phyloP scores from a whole-genome alignment of 1,140 invertebrate genomes.

The Drosophila pseudoananassae region DNA sequence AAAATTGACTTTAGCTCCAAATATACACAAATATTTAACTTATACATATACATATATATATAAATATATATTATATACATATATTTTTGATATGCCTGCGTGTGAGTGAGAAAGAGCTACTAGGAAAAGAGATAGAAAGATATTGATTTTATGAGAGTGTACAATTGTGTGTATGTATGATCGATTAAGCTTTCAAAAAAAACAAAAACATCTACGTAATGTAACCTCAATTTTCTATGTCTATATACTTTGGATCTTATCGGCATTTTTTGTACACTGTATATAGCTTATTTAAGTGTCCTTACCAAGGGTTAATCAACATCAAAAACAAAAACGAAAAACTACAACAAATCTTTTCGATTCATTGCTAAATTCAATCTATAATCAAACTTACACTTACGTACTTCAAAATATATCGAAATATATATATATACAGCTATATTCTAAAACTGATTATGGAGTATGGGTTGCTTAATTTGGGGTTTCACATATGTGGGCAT shows the following conservation, averaged over 20 bases:
- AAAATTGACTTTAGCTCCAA: conserved; percentile 27
- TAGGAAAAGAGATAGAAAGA: conserved; percentile 5
- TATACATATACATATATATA: conserved; percentile 28
- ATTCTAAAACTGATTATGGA: conserved; percentile 7
- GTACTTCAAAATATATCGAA: conserved; percentile 45
- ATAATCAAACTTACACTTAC: conserved; percentile 48
- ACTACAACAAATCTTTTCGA: conserved; percentile 27
- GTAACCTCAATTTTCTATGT: conserved; percentile 55
- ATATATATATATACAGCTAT: conserved; percentile 42
- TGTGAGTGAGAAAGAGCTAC: conserved; percentile 17
- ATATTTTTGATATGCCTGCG: conserved; percentile 77
- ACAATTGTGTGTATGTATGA: conserved; percentile 14
- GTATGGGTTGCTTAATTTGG: neutral
- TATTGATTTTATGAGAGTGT: conserved; percentile 13
- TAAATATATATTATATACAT: conserved; percentile 51
- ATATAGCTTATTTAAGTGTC: conserved; percentile 76
- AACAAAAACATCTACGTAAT: neutral
- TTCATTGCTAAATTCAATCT: conserved; percentile 48
- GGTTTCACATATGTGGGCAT: too few relatives aligned
- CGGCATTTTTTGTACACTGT: conserved; percentile 54
- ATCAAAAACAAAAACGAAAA: conserved; percentile 10
- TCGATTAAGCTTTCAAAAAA: conserved; percentile 27
- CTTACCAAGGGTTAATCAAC: conserved; percentile 69
- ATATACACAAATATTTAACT: conserved; percentile 42
- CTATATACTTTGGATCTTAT: conserved; percentile 38